These are phyloP conservation scores for Botia kubotai DNA, from an alignment of 2,797 vertebrate genomes.

Conservation along the genomic window DNA sequence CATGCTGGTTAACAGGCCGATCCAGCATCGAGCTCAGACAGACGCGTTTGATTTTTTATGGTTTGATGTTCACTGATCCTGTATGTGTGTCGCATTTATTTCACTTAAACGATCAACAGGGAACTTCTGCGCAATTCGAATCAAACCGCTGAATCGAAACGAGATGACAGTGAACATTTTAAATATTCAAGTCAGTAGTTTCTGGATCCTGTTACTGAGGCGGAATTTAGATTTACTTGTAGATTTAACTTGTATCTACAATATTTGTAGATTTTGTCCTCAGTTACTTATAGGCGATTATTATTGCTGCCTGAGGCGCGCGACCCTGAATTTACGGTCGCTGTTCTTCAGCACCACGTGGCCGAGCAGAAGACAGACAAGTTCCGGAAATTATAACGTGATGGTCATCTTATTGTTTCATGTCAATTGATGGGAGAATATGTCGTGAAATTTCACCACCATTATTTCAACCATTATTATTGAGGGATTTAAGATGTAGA, in stretches of 20 bases:
- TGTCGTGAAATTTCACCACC: constrained; percentile 12
- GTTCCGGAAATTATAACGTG: constrained; percentile 72
- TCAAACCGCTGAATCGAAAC: neutral
- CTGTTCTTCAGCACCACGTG: constrained; percentile 77
- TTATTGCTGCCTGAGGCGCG: constrained; percentile 19
- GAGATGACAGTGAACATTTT: neutral
- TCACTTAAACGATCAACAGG: neutral
- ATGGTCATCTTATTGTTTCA: constrained; percentile 72
- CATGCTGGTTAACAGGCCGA: neutral
- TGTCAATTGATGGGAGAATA: constrained; percentile 57
- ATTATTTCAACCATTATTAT: constrained; percentile 14
- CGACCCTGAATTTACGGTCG: constrained; percentile 46
- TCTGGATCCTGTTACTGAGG: neutral
- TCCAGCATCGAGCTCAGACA: neutral
- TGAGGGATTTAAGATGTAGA: neutral
- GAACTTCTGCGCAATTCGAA: no score
- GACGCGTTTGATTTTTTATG: neutral
- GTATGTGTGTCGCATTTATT: neutral
- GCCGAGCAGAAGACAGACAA: constrained; percentile 69
- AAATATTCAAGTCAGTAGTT: neutral
- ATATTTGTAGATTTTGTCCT: neutral
- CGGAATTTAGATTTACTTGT: constrained; percentile 12
- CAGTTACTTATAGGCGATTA: neutral
- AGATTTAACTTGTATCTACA: neutral
- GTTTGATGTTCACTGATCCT: neutral